Percentiles rank a stretch among this genome's conserved stretches.
phyloP scores from a whole-genome alignment of 2,113 vertebrate species.

The Stegastes partitus region DNA sequence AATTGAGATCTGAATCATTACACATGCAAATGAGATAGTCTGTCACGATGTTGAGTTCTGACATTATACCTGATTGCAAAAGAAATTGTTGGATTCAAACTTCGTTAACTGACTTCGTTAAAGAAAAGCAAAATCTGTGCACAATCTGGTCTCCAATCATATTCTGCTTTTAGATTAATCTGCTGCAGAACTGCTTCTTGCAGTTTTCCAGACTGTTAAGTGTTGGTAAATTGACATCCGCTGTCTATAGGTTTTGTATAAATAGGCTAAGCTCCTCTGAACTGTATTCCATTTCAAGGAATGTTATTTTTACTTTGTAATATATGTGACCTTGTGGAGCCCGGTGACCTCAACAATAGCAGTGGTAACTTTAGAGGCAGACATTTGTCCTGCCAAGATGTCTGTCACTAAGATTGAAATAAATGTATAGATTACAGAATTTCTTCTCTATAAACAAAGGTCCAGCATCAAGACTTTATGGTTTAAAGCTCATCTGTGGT shows the following conservation, averaged over 20 bases:
- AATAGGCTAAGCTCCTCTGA: slow-evolving; percentile 21
- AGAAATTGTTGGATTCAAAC: slow-evolving; percentile 37
- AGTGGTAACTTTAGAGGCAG: slow-evolving; percentile 12
- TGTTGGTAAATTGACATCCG: neutral
- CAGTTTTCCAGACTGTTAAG: slow-evolving; percentile 8
- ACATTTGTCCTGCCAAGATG: slow-evolving; percentile 32
- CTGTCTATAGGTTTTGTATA: slow-evolving; percentile 11
- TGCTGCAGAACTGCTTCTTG: neutral
- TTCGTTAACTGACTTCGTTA: slow-evolving; percentile 26
- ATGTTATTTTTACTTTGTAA: slow-evolving; percentile 59
- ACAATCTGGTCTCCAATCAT: neutral
- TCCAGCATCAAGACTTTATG: neutral
- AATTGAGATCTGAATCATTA: slow-evolving; percentile 53
- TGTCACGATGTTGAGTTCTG: slow-evolving; percentile 32
- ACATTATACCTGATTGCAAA: slow-evolving; percentile 49
- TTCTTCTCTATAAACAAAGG: neutral
- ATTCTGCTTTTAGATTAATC: neutral
- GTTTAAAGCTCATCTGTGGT: neutral
- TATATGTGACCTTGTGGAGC: slow-evolving; percentile 30
- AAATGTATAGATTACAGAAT: neutral
- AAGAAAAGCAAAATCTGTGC: slow-evolving; percentile 1
- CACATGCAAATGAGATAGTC: slow-evolving; percentile 52
- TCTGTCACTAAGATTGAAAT: slow-evolving; percentile 45
- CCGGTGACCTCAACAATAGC: slow-evolving; percentile 36
- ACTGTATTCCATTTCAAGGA: slow-evolving; percentile 35